These are phyloP conservation scores for Orcinus orca DNA, from an alignment of 2,113 vertebrate genomes.

Conservation along the genomic window DNA sequence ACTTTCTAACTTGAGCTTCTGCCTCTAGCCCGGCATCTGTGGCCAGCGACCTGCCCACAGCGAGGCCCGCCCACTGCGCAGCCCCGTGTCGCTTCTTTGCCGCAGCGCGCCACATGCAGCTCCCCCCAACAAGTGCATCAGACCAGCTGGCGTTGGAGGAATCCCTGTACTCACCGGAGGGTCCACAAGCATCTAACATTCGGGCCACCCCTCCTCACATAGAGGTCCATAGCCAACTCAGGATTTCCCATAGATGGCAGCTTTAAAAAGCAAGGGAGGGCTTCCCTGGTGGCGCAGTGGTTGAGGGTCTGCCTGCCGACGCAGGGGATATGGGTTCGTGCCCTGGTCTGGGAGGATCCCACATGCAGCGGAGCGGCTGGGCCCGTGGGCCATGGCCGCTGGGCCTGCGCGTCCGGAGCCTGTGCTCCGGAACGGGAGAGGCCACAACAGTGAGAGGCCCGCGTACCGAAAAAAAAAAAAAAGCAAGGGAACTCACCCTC, in stretches of 20 bases:
- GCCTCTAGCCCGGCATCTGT: fast-evolving
- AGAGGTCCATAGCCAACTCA: not conserved
- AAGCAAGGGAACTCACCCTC: not conserved
- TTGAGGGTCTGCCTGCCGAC: no score
- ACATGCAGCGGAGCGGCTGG: no score
- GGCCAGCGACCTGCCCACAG: no score
- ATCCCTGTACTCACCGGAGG: fast-evolving
- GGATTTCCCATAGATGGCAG: not conserved
- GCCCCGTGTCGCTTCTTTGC: fast-evolving
- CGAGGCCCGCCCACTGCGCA: not conserved
- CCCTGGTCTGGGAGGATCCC: fast-evolving
- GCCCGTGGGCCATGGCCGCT: no score
- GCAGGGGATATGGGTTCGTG: no score
- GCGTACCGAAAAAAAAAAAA: no score
- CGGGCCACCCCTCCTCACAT: fast-evolving
- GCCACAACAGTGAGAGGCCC: no score
- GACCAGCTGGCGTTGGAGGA: not conserved
- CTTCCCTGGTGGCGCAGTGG: no score
- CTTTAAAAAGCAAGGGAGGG: no score
- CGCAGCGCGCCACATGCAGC: not conserved
- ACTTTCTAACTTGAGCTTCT: not conserved
- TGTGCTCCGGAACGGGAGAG: no score
- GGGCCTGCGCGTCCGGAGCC: no score
- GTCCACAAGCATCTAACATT: not conserved
- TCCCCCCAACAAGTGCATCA: not conserved